These are phyloP conservation scores for Corythornis vintsioides DNA, from an alignment of 2,113 vertebrate species.

Conservation along the genomic window DNA sequence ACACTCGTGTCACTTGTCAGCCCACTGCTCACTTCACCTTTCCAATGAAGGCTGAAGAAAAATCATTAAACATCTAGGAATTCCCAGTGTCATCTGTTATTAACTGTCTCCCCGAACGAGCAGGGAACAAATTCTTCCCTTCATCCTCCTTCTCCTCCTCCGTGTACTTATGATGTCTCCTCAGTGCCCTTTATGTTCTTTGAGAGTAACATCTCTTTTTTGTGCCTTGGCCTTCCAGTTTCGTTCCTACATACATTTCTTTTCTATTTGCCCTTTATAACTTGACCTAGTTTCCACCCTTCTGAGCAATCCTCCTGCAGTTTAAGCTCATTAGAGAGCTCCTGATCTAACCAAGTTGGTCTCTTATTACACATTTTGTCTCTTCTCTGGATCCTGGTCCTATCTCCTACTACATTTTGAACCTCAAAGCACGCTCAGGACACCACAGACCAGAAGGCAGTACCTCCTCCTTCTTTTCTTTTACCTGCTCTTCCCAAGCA, in stretches of 20 bases:
- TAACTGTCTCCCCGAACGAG: background rate
- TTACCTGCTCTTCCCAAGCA: background rate
- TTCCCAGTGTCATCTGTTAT: background rate
- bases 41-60: background rate
- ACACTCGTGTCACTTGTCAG: background rate
- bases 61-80: background rate
- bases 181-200: background rate
- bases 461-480: background rate
- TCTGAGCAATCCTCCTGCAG: constrained; percentile 55
- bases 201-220: background rate
- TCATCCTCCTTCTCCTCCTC: background rate
- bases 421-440: constrained; percentile 27
- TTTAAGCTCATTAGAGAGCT: constrained; percentile 56
- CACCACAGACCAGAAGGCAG: background rate
- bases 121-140: background rate
- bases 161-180: background rate
- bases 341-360: constrained; percentile 27
- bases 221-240: constrained; percentile 33
- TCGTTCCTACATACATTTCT: constrained; percentile 21
- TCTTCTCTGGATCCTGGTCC: background rate
- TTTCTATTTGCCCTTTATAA: constrained; percentile 43
- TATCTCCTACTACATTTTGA: background rate
- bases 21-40: background rate
- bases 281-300: constrained; percentile 64
- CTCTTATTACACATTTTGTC: constrained; percentile 18